phyloP scores from a whole-genome alignment of 1,140 invertebrate species.

The Pissodes strobi region DNA sequence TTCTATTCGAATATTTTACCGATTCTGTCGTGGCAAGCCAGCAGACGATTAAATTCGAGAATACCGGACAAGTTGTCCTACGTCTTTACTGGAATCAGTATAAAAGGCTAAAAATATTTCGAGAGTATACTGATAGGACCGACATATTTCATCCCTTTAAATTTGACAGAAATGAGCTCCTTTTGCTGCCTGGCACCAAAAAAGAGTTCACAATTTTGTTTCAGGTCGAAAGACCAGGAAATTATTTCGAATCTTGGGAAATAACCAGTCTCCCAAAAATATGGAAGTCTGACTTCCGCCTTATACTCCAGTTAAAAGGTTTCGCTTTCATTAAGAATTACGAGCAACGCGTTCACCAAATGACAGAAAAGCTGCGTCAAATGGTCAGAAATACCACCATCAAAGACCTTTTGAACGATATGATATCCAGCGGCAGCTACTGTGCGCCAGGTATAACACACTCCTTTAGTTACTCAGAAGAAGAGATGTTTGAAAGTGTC shows the following conservation, averaged over 20 bases:
- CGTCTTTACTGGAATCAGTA: slow-evolving; percentile 34
- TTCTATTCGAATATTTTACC: slow-evolving; percentile 37
- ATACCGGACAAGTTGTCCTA: slow-evolving; percentile 30
- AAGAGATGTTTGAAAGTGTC: slow-evolving; percentile 40
- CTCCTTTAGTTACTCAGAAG: slow-evolving; percentile 32
- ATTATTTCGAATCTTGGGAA: slow-evolving; percentile 42
- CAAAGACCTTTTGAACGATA: slow-evolving; percentile 34
- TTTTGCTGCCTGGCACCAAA: slow-evolving; percentile 34
- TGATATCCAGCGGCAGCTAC: slow-evolving; percentile 26
- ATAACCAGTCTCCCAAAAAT: slow-evolving; percentile 36
- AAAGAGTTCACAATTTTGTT: slow-evolving; percentile 38
- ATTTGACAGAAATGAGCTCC: slow-evolving; percentile 37
- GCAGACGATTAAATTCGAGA: slow-evolving; percentile 35
- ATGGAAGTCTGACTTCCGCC: slow-evolving; percentile 30
- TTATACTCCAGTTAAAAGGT: slow-evolving; percentile 35
- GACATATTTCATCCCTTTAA: slow-evolving; percentile 33
- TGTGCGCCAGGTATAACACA: background rate
- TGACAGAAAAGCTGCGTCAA: slow-evolving; percentile 23
- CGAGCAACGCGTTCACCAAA: slow-evolving; percentile 13
- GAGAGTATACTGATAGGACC: slow-evolving; percentile 20
- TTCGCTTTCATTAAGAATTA: slow-evolving; percentile 27
- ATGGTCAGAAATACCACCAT: slow-evolving; percentile 28
- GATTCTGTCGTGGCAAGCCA: background rate
- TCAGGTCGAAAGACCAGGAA: slow-evolving; percentile 26
- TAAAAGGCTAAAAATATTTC: slow-evolving; percentile 37